These are phyloP conservation scores for Doris montereyensis DNA, from an alignment of 2,888 invertebrate species.

Conservation along the genomic window DNA sequence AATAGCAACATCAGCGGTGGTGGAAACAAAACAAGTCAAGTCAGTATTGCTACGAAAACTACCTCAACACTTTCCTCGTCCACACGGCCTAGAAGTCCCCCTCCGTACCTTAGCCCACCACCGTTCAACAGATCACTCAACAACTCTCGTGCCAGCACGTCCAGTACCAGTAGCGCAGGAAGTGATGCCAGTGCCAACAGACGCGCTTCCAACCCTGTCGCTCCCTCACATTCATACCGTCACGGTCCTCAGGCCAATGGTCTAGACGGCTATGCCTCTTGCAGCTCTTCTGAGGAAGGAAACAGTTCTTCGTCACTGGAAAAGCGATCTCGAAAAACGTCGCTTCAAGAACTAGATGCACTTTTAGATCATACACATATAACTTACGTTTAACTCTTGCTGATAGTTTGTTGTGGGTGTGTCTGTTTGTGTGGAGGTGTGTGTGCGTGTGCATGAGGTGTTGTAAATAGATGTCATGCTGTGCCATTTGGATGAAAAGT, in stretches of 20 bases:
- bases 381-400: slow-evolving; percentile 45
- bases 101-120: slow-evolving; percentile 57
- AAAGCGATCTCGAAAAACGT: slow-evolving; percentile 48
- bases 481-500: too few relatives aligned
- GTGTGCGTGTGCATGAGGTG: too few relatives aligned
- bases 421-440: too few relatives aligned
- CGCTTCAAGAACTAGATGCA: slow-evolving; percentile 49
- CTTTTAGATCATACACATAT: slow-evolving; percentile 52
- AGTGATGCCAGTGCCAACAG: slow-evolving; percentile 43
- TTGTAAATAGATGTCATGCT: too few relatives aligned
- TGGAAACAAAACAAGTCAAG: neutral
- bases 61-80: neutral
- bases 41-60: neutral
- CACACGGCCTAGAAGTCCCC: slow-evolving; percentile 36
- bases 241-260: slow-evolving; percentile 30
- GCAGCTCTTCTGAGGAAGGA: slow-evolving; percentile 47
- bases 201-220: slow-evolving; percentile 38
- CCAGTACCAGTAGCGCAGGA: slow-evolving; percentile 56
- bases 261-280: slow-evolving; percentile 50
- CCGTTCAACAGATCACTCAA: slow-evolving; percentile 54
- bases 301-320: slow-evolving; percentile 55
- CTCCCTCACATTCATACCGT: neutral
- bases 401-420: neutral
- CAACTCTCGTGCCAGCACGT: slow-evolving; percentile 51
- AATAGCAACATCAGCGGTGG: neutral